Conservation (phyloP, 2,888 invertebrate species). For the Lochmaea crataegi region DNA sequence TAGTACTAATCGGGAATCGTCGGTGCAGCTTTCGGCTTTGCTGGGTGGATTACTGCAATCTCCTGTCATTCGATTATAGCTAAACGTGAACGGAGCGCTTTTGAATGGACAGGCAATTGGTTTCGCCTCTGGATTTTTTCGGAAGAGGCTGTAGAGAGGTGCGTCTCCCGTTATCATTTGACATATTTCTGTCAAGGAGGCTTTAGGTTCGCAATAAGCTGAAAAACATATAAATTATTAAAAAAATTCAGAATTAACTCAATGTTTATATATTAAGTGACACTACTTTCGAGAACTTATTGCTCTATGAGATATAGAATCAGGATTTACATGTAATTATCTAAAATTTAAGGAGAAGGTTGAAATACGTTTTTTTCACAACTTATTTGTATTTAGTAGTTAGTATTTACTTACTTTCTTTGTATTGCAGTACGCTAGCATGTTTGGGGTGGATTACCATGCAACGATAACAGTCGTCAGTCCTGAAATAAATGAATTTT, state of each 20-base stretch:
- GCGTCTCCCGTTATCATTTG: conserved; percentile 78
- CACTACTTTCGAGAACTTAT: too few species aligned
- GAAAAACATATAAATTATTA: conserved; percentile 44
- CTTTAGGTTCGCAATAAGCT: conserved; percentile 73
- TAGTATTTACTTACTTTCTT: conserved; percentile 85
- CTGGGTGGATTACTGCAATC: conserved; percentile 82
- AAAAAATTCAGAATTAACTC: not conserved
- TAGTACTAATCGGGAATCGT: conserved; percentile 81
- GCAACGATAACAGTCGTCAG: conserved; percentile 77
- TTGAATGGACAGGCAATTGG: conserved; percentile 81
- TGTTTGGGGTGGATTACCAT: conserved; percentile 83
- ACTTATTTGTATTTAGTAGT: not conserved
- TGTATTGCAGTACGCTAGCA: conserved; percentile 82
- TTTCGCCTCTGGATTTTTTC: conserved; percentile 75
- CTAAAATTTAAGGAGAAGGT: too few species aligned
- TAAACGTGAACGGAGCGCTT: conserved; percentile 84
- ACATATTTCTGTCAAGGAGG: conserved; percentile 73
- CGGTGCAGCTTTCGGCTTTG: conserved; percentile 85
- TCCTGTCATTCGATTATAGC: conserved; percentile 75
- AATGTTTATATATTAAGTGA: not conserved
- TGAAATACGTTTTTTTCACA: too few species aligned
- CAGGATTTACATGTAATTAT: too few species aligned
- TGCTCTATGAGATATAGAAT: too few species aligned
- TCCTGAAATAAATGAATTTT: conserved; percentile 67
- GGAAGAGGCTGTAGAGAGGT: conserved; percentile 79